Evolutionary conservation across 2,888 invertebrate genomes (phyloP), one percentile per base, ranked within the genome.

Genomic region (Candidula unifasciata): DNA sequence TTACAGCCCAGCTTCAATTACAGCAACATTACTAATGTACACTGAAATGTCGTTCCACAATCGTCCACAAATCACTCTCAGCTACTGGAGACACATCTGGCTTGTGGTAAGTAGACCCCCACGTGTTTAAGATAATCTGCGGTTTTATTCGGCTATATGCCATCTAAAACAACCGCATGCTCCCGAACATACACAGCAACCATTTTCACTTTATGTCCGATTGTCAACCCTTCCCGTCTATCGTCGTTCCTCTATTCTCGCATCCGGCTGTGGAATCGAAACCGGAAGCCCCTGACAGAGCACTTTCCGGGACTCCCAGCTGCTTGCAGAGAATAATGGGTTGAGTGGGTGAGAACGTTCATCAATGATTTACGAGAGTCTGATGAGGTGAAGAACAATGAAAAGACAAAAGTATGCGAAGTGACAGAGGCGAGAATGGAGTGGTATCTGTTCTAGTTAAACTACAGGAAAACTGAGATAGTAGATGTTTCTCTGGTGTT

Each of bases 281-380:
- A 57, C 80, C 80, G 80, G 80, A 81, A 81, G 80, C 24, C 35
- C 35, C 80, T 37, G 71, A 81, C 69, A 57, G 71, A 44, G 69
- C 57, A 54, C 71, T 57, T 71, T 71, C 69, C 57, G 71, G 37
- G 71, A 54, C 5, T 57, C 35, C 71, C 80, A 71, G 80, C 57
- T 81, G 80, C 80, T n/a, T 35, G 54, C 3, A 35, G 71, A 71
- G 71, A 57, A 69, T 80, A 80, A 80, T 69, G 80, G 80, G 54
- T 10, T 30, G 80, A 3, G 10, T 18, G 57, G 60, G 60, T 21
- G 64, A 64, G 37, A 78, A 64, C 37, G 64, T 21, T 66, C 35
- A 71, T 81, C 71, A 81, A 81, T 71, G 71, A 81, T 81, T 81
- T 71, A 81, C 57, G 54, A 44, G 35, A 71, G 16, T n/a, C 24